Evolutionary conservation across 2,113 vertebrate species (phyloP).

Genomic region (Silurus glanis): DNA sequence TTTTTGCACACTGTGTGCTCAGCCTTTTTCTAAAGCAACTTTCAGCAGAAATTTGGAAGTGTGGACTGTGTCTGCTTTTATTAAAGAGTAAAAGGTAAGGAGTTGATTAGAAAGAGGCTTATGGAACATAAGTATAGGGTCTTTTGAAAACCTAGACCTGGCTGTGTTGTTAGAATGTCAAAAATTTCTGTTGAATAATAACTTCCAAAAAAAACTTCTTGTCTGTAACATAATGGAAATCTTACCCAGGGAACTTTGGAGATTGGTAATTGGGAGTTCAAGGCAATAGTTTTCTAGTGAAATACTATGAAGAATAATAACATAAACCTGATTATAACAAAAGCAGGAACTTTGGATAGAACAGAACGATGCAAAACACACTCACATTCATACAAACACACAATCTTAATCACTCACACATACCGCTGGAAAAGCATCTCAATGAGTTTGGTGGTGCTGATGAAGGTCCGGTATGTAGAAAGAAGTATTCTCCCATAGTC

Average conservation of each 20-base stretch:
- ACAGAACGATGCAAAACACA: not conserved
- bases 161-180: not conserved
- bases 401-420: not conserved
- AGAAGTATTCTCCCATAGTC: conserved; percentile 79
- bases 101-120: not conserved
- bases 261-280: conserved; percentile 13
- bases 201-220: not conserved
- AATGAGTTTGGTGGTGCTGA: conserved; percentile 69
- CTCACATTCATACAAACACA: not conserved
- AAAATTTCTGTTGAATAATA: conserved; percentile 1
- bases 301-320: not conserved
- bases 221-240: not conserved
- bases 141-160: not conserved
- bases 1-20: not conserved
- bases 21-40: not conserved
- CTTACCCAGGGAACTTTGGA: not conserved
- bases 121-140: not conserved
- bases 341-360: conserved; percentile 11
- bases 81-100: not conserved
- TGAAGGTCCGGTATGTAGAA: conserved; percentile 82
- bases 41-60: not conserved
- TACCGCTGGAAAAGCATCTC: conserved; percentile 78
- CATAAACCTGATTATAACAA: not conserved
- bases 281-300: conserved; percentile 24
- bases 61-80: conserved; percentile 27